Conservation (phyloP, 2,113 vertebrate genomes). For the Jacana jacana region DNA sequence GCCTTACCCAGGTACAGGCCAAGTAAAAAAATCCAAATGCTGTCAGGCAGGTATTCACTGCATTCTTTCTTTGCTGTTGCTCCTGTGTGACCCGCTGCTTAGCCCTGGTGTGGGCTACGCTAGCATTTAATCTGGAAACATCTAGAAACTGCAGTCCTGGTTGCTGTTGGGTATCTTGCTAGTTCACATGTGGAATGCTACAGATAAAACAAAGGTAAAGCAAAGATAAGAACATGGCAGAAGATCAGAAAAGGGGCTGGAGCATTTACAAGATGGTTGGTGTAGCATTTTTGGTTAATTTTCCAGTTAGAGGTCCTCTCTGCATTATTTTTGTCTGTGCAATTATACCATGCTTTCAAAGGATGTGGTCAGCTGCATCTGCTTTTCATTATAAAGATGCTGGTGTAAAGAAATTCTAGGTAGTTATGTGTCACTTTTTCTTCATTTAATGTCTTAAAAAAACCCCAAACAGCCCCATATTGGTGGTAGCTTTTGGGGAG, state of each 20-base stretch:
- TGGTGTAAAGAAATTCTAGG: background rate
- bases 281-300: background rate
- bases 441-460: background rate
- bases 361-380: background rate
- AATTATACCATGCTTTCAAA: background rate
- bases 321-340: background rate
- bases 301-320: background rate
- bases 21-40: background rate
- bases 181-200: background rate
- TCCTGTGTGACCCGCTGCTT: background rate
- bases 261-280: background rate
- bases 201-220: background rate
- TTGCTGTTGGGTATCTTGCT: background rate
- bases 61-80: background rate
- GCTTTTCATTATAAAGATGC: background rate
- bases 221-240: background rate
- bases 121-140: background rate
- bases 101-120: background rate
- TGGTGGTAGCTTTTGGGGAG: background rate
- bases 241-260: background rate
- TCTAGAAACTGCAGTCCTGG: background rate
- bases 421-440: background rate
- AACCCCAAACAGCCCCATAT: background rate
- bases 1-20: background rate
- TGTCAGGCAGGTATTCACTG: background rate